phyloP scores from a whole-genome alignment of 2,888 invertebrate species.

The Lycophotia porphyrea region DNA sequence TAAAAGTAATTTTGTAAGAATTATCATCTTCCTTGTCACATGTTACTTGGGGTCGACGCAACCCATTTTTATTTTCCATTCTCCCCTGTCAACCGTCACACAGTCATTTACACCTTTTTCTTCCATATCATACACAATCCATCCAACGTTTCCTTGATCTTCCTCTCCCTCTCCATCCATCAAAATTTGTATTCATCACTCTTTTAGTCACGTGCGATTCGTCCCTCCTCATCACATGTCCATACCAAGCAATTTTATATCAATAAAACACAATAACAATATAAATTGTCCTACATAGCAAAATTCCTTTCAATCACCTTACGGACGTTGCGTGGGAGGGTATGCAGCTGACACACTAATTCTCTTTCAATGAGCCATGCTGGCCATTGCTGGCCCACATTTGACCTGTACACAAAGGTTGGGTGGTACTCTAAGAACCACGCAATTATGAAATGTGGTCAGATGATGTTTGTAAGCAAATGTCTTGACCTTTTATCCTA shows the following conservation, averaged over 20 bases:
- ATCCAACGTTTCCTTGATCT: no score
- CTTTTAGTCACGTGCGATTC: no score
- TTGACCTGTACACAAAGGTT: slow-evolving; percentile 6
- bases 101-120: no score
- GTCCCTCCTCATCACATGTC: no score
- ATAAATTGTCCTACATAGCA: slow-evolving; percentile 16
- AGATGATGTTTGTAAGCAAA: slow-evolving; percentile 11
- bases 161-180: no score
- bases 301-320: slow-evolving; percentile 22
- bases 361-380: slow-evolving; percentile 18
- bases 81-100: no score
- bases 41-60: no score
- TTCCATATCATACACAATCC: no score
- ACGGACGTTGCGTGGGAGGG: slow-evolving; percentile 36
- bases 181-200: no score
- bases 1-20: no score
- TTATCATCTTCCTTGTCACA: no score
- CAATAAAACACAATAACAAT: slow-evolving; percentile 25
- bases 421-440: slow-evolving; percentile 19
- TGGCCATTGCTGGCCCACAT: not conserved
- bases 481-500: not conserved
- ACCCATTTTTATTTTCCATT: no score
- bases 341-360: slow-evolving; percentile 44
- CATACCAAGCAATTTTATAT: not conserved
- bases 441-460: slow-evolving; percentile 18